Base-by-base conservation (phyloP, 2,113 vertebrate species). In the Chloropsis hardwickii region DNA sequence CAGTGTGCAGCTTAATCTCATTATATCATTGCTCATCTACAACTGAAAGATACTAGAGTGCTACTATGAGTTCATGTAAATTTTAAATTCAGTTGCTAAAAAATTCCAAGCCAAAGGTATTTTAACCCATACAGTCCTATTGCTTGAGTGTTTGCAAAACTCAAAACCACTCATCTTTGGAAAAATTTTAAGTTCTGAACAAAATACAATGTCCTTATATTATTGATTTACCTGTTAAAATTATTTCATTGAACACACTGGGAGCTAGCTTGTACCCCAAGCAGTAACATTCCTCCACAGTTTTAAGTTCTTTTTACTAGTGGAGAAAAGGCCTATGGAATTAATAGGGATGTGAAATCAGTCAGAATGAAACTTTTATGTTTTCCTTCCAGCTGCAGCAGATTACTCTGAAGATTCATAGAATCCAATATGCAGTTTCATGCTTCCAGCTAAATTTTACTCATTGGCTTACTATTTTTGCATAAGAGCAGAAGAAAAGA, bases 371-470 rank as follows among this genome's bases (percentile, higher is more conserved):
- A 93, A 73, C 24, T 78, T 83, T 3, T 7, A 27, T 5, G 1
- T 70, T 93, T 95, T 81, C 16, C 57, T 81, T 78, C 24, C n/a
- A 84, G 57, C 16, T 83, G 28, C n/a, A 67, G 28, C 21, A 81
- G 40, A 62, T 56, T 77, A 71, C 28, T 83, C 33, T 37, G 11
- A 86, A 78, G 45, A 73, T 23, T 18, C 10, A 29, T 24, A 56
- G 31, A 67, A 45, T 62, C 42, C 77, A 69, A 40, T 2, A 60
- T 4, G 20, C 35, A 92, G 8, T 56, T 88, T n/a, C 11, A 56
- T 18, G 17, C 24, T 28, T 60, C 12, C 42, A 44, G 64, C 14
- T 51, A 14, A 57, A 66, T 79, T 92, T 93, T 71, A 53, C 14
- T 85, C 23, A 31, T 3, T 54, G 24, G 3, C 2, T 73, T 62